A percentile compares a stretch with the other conserved stretches of the same genome.
These are phyloP conservation scores for Clivina fossor DNA, from an alignment of 2,888 invertebrate genomes.

Conservation along the genomic window DNA sequence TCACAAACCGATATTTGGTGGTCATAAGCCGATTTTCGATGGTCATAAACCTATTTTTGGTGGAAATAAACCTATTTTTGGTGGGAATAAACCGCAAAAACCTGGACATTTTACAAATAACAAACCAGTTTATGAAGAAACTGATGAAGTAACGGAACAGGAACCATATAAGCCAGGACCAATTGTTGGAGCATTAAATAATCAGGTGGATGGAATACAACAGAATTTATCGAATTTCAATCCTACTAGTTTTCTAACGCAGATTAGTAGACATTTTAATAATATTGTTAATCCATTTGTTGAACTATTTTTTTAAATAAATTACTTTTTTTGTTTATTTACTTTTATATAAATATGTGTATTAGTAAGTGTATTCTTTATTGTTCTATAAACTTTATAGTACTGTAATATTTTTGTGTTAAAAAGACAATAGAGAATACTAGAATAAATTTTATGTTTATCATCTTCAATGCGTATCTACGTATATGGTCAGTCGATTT, in stretches of 20 bases:
- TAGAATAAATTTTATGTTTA: no score
- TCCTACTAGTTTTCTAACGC: conserved; percentile 34
- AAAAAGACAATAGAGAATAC: no score
- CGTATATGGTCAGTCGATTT: no score
- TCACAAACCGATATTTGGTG: neutral
- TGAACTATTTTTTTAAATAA: conserved; percentile 34
- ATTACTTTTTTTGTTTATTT: no score
- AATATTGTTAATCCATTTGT: conserved; percentile 37
- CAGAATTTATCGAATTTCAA: conserved; percentile 38
- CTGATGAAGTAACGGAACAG: conserved; percentile 20
- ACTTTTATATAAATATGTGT: no score
- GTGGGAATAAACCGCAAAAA: conserved; percentile 19
- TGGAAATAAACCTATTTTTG: neutral
- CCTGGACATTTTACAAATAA: conserved; percentile 20
- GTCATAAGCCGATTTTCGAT: neutral
- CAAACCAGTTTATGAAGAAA: conserved; percentile 32
- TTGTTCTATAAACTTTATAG: no score
- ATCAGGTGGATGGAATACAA: conserved; percentile 35
- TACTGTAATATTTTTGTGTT: no score
- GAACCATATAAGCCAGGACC: conserved; percentile 22
- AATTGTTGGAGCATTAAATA: conserved; percentile 34
- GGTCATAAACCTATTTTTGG: neutral
- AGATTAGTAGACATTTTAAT: conserved; percentile 36
- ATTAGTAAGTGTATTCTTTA: no score
- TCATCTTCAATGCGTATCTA: no score